These are phyloP conservation scores for Rhinoptilus africanus DNA, from an alignment of 2,113 vertebrate genomes.

Conservation along the genomic window DNA sequence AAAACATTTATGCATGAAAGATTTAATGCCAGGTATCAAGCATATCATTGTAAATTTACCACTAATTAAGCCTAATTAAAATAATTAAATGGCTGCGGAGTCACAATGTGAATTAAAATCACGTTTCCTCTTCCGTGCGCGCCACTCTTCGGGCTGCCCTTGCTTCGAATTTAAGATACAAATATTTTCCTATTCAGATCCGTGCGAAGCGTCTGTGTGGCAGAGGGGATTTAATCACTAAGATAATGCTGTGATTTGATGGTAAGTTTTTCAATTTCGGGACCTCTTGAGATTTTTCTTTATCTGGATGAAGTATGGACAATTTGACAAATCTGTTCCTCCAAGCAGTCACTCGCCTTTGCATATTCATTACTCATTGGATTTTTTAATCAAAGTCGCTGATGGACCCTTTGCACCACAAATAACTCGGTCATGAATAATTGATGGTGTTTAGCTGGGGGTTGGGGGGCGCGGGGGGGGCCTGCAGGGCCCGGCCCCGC, in stretches of 20 bases:
- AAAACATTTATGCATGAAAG: constrained; percentile 94
- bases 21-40: constrained; percentile 96
- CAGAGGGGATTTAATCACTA: constrained; percentile 76
- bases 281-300: constrained; percentile 80
- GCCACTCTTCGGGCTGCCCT: constrained; percentile 25
- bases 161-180: background rate
- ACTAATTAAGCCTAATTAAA: constrained; percentile 98
- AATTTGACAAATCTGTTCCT: constrained; percentile 87
- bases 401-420: constrained; percentile 69
- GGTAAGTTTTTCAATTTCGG: constrained; percentile 75
- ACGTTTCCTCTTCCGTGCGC: constrained; percentile 61
- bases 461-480: constrained; percentile 59
- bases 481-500: constrained; percentile 72
- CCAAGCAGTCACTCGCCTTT: constrained; percentile 65
- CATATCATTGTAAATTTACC: constrained; percentile 95
- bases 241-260: constrained; percentile 74
- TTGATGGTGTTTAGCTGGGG: constrained; percentile 76
- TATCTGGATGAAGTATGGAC: constrained; percentile 82
- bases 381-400: constrained; percentile 89
- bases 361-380: constrained; percentile 86
- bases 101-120: constrained; percentile 81
- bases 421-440: constrained; percentile 79
- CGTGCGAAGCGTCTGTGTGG: background rate
- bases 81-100: constrained; percentile 90
- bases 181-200: background rate